Percentiles rank a stretch among this genome's conserved stretches.
Conservation (phyloP, 2,797 vertebrate species). For the Tadarida brasiliensis region DNA sequence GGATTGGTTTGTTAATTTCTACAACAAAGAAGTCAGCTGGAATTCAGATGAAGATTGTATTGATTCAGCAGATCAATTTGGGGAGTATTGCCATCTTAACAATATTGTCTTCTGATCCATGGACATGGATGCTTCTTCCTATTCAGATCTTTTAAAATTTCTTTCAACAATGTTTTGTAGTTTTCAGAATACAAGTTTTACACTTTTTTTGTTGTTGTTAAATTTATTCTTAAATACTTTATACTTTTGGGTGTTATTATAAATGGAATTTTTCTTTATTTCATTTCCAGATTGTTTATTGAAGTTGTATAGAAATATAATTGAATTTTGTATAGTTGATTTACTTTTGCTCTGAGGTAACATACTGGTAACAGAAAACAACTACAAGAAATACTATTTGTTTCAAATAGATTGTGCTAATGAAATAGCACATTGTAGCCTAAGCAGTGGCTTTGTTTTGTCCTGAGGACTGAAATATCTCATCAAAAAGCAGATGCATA, state of each 20-base stretch:
- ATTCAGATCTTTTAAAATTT: neutral
- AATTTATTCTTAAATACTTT: constrained; percentile 50
- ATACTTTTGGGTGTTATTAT: constrained; percentile 13
- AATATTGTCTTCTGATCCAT: neutral
- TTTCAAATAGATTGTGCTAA: constrained; percentile 53
- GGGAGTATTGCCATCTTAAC: neutral
- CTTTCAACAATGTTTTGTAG: neutral
- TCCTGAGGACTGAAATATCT: constrained; percentile 21
- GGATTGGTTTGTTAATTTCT: neutral
- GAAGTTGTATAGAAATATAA: neutral
- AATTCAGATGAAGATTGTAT: constrained; percentile 2
- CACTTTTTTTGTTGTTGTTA: neutral
- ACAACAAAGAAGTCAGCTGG: neutral
- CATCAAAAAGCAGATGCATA: constrained; percentile 1
- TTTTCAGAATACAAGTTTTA: constrained; percentile 21
- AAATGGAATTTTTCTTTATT: constrained; percentile 3
- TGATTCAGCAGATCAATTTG: neutral
- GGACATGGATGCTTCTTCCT: neutral
- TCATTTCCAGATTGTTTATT: constrained; percentile 51
- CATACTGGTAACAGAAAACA: constrained; percentile 23
- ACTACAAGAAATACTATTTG: neutral
- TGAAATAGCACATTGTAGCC: neutral
- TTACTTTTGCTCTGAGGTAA: constrained; percentile 42
- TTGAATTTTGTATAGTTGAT: constrained; percentile 46
- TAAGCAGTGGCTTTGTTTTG: constrained; percentile 2